These are phyloP conservation scores for Megaceryle maxima DNA, from an alignment of 2,113 vertebrate species.

Conservation along the genomic window DNA sequence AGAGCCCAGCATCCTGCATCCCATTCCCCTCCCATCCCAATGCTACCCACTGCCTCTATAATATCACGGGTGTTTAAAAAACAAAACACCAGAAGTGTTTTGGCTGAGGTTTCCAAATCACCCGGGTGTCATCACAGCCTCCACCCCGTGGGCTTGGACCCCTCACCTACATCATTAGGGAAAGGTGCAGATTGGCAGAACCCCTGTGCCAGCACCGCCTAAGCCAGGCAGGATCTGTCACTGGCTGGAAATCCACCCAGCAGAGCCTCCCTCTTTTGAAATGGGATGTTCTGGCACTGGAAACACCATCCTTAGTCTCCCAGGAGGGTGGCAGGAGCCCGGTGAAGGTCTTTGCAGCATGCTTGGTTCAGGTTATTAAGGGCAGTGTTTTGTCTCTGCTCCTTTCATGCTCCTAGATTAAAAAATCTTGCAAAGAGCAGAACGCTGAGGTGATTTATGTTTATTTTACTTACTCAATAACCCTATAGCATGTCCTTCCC, in stretches of 20 bases:
- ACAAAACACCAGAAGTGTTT: background rate
- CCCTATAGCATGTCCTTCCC: constrained; percentile 26
- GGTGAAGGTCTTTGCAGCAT: background rate
- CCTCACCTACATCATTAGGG: background rate
- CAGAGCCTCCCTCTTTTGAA: background rate
- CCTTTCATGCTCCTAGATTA: background rate
- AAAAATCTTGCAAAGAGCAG: background rate
- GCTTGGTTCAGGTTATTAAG: background rate
- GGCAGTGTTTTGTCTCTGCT: background rate
- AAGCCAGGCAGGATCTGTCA: background rate
- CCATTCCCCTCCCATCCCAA: background rate
- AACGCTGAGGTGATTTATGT: constrained; percentile 26
- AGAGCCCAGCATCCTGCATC: background rate
- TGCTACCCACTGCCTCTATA: background rate
- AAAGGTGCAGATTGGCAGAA: background rate
- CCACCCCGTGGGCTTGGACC: background rate
- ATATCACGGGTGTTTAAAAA: background rate
- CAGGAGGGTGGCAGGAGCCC: background rate
- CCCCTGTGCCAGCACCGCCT: background rate
- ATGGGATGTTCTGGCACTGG: accelerated
- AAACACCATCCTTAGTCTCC: background rate
- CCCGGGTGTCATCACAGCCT: constrained; percentile 17
- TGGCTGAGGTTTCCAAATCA: constrained; percentile 28
- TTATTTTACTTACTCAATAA: constrained; percentile 67
- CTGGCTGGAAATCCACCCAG: background rate